Conservation (phyloP, 1,140 invertebrate genomes). For the Physella acuta region DNA sequence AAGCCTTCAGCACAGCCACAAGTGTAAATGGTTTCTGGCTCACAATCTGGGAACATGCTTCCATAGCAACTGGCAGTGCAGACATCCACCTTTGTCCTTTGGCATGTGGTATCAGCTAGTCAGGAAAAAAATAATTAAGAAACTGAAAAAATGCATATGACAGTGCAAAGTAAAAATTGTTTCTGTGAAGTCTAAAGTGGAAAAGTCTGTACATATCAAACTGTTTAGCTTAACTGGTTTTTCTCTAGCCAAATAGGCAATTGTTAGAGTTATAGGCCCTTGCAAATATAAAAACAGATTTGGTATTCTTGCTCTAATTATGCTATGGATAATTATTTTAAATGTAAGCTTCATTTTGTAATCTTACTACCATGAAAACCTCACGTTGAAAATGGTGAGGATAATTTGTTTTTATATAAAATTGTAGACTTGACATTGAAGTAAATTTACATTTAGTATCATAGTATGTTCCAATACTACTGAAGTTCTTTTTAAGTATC, state of each 20-base stretch:
- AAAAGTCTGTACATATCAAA: background rate
- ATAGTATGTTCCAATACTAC: background rate
- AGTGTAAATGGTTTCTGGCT: background rate
- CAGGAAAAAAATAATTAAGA: background rate
- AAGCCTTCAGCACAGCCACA: background rate
- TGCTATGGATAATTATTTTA: background rate
- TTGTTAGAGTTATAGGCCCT: background rate
- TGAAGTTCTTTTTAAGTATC: background rate
- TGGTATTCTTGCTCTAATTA: background rate
- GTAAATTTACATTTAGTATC: background rate
- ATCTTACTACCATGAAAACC: background rate
- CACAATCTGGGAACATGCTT: background rate
- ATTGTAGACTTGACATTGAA: background rate
- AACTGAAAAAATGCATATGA: background rate
- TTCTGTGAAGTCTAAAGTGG: background rate
- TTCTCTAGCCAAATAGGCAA: background rate
- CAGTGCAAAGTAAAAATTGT: no score
- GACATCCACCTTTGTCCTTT: background rate
- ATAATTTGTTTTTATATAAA: background rate
- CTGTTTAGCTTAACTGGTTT: background rate
- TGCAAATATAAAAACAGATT: background rate
- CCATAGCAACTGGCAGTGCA: background rate
- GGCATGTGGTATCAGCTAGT: background rate
- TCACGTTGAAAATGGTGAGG: background rate
- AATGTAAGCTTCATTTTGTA: background rate